phyloP scores from a whole-genome alignment of 2,797 vertebrate species.

The Prunella strophiata region DNA sequence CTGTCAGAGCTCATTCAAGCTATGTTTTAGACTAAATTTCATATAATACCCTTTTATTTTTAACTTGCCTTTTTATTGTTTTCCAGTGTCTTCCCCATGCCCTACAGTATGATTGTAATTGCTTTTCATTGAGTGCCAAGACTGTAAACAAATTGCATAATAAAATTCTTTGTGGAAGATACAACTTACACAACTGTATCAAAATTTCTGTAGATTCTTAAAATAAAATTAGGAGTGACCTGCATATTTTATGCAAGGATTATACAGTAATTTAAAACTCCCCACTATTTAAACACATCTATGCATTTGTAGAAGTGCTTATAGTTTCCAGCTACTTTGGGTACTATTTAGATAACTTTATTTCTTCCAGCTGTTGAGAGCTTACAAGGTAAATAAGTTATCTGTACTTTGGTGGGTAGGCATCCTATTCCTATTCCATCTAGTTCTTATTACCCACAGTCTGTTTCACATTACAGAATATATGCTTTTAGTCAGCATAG shows the following conservation, averaged over 20 bases:
- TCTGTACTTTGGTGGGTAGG: conserved; percentile 21
- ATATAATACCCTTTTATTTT: conserved; percentile 54
- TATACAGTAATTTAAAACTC: conserved; percentile 10
- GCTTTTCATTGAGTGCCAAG: not conserved
- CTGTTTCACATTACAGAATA: conserved; percentile 48
- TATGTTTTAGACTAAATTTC: conserved; percentile 68
- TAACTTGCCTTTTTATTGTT: conserved; percentile 18
- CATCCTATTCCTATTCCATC: not conserved
- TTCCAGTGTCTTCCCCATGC: conserved; percentile 18
- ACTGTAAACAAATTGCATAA: not conserved
- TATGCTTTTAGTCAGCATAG: conserved; percentile 21
- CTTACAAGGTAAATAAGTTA: conserved; percentile 41
- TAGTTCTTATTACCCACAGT: conserved; percentile 27
- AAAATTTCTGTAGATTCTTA: not conserved
- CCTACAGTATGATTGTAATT: not conserved
- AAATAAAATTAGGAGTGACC: not conserved
- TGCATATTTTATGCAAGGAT: not conserved
- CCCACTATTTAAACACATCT: not conserved
- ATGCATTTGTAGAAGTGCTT: not conserved
- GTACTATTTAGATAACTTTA: conserved; percentile 29
- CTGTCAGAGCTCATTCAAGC: conserved; percentile 73
- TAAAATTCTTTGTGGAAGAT: not conserved
- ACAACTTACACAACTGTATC: not conserved
- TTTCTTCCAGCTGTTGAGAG: conserved; percentile 42
- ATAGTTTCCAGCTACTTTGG: conserved; percentile 8